Percentiles rank a stretch among this genome's conserved stretches.
Conservation (phyloP, 2,797 vertebrate genomes). For the Mycteria americana region DNA sequence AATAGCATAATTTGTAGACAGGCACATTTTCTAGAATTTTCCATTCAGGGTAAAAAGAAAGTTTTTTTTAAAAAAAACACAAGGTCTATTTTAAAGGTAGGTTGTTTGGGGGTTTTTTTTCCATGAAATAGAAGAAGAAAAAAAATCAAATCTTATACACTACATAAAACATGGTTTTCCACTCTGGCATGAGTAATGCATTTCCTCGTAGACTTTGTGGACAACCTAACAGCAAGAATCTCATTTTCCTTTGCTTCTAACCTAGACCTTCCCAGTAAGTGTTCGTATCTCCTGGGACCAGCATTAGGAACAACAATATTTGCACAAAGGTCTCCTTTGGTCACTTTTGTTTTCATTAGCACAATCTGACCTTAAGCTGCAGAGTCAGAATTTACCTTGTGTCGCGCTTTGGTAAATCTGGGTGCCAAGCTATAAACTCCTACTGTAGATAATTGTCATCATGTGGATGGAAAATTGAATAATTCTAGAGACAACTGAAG, state of each 20-base stretch:
- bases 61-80: background rate
- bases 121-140: background rate
- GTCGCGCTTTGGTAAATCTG: background rate
- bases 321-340: background rate
- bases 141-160: background rate
- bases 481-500: background rate
- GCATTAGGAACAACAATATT: background rate
- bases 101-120: background rate
- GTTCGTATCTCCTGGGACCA: background rate
- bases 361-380: background rate
- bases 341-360: background rate
- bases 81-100: background rate
- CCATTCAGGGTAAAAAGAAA: background rate
- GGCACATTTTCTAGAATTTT: background rate
- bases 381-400: background rate
- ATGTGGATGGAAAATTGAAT: background rate
- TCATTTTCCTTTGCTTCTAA: slow-evolving; percentile 7
- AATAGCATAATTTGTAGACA: background rate
- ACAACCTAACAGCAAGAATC: background rate
- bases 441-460: background rate
- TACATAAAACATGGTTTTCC: background rate
- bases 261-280: background rate
- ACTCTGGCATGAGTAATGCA: background rate
- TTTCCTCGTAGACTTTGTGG: background rate
- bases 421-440: background rate